These are phyloP conservation scores for Ptychoptera albimana DNA, from an alignment of 2,888 invertebrate genomes.

Conservation along the genomic window DNA sequence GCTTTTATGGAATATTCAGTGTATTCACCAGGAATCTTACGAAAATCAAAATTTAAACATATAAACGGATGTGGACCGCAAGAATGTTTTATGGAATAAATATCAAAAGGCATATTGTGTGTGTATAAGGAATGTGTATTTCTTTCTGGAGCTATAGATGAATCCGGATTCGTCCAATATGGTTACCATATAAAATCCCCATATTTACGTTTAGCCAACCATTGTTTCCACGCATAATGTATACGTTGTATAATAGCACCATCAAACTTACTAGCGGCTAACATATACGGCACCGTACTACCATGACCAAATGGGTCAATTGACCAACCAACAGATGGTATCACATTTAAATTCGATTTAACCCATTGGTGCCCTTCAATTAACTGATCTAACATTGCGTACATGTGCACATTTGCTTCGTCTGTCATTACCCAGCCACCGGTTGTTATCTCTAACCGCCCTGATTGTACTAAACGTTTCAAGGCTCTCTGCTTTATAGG, in stretches of 20 bases:
- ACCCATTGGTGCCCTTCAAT: constrained; percentile 90
- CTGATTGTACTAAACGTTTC: constrained; percentile 61
- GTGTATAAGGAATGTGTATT: constrained; percentile 45
- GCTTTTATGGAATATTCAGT: constrained; percentile 71
- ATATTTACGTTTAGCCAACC: constrained; percentile 69
- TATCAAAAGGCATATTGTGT: constrained; percentile 90
- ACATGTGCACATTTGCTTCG: constrained; percentile 80
- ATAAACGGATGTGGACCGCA: constrained; percentile 90
- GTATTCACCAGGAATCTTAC: constrained; percentile 78
- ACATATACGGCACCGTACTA: constrained; percentile 78
- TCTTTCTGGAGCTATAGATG: not conserved
- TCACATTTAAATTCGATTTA: constrained; percentile 61
- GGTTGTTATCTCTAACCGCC: constrained; percentile 77
- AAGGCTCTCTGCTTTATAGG: constrained; percentile 69
- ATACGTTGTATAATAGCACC: constrained; percentile 86
- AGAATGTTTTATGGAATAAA: constrained; percentile 90
- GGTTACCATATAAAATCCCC: constrained; percentile 89
- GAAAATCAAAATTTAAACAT: constrained; percentile 73
- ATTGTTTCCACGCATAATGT: constrained; percentile 93
- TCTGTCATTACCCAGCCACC: constrained; percentile 97
- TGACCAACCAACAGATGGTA: constrained; percentile 69
- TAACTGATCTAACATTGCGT: constrained; percentile 77
- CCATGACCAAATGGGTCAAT: constrained; percentile 97
- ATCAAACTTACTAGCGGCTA: constrained; percentile 67
- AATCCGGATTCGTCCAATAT: constrained; percentile 46